Evolutionary conservation across 2,888 invertebrate genomes (phyloP), one percentile per base, ranked within the genome.

Genomic region (Cryptocephalus primarius): DNA sequence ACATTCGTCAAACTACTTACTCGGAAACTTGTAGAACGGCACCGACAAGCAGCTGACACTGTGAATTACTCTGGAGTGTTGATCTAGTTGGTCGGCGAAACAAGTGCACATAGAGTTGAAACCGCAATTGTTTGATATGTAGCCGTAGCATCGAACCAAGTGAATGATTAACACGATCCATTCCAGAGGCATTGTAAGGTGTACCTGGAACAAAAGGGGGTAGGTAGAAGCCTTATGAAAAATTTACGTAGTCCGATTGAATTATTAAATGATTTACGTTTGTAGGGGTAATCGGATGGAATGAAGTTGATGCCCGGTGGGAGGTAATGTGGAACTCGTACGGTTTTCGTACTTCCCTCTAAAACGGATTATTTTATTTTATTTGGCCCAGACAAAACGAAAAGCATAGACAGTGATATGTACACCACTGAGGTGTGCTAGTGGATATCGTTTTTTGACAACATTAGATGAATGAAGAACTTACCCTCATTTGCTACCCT

Each of bases 91-190:
- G 56, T 77, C 76, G 39, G 76, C 69, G 62, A 80, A 80, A 67
- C 84, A 84, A 57, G 79, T 76, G 69, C 83, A 84, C 70, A 83
- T 80, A 31, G 82, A 78, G 69, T 83, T 84, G 69, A 79, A 77
- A 50, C 75, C 75, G 67, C 83, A 84, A 32, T 62, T 64, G 56
- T 63, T 22, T 22, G 22, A 22, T 22, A 22, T 22, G 22, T 22
- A 22, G 22, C 22, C 22, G 22, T 63, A 48, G 66, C 60, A 56
- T 54, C 56, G 57, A 48, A 62, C 55, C 48, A 61, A 54, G 48
- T 61, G 60, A 55, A 62, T 56, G 49, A 63, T 52, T 48, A 66
- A 52, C 40, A 57, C 57, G 48, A 55, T 58, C 61, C 63, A 62
- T 60, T 59, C 49, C 53, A 62, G 56, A 53, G 62, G 61, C 60